These are phyloP conservation scores for Palythoa caribaeorum DNA, from an alignment of 92 coral and sea anemone species.

Conservation along the genomic window DNA sequence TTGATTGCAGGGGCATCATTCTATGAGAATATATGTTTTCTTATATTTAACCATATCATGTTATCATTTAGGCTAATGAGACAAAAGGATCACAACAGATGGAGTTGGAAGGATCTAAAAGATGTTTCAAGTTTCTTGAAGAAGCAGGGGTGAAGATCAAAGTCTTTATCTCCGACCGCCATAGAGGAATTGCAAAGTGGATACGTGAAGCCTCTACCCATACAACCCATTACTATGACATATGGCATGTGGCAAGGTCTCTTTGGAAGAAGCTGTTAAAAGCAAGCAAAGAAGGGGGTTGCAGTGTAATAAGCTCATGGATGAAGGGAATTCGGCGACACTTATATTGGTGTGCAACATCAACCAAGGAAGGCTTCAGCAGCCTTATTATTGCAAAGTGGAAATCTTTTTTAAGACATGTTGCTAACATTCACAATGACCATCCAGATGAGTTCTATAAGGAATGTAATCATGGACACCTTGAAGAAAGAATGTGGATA, in stretches of 20 bases:
- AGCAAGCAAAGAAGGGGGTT: slow-evolving; percentile 3
- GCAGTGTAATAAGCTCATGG: neutral
- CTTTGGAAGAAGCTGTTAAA: neutral
- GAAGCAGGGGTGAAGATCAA: neutral
- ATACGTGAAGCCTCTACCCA: neutral
- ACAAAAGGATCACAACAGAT: neutral
- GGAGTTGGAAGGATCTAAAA: neutral
- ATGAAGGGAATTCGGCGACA: slow-evolving; percentile 42
- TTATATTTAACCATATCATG: neutral
- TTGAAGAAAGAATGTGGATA: slow-evolving; percentile 44
- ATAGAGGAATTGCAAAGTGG: neutral
- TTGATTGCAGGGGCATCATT: neutral
- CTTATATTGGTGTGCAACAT: slow-evolving; percentile 48
- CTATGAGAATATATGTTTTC: neutral
- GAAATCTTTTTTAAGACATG: slow-evolving; percentile 48
- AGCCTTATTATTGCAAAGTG: slow-evolving; percentile 41
- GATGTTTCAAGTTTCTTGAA: neutral
- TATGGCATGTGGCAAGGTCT: slow-evolving; percentile 21
- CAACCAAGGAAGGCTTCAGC: slow-evolving; percentile 28
- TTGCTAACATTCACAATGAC: slow-evolving; percentile 36
- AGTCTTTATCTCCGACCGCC: neutral
- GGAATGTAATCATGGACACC: slow-evolving; percentile 19
- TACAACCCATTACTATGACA: neutral
- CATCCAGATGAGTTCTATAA: slow-evolving; percentile 26
- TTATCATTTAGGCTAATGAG: neutral